Base-by-base conservation (phyloP, 1,140 invertebrate genomes). In the Metaphire vulgaris region DNA sequence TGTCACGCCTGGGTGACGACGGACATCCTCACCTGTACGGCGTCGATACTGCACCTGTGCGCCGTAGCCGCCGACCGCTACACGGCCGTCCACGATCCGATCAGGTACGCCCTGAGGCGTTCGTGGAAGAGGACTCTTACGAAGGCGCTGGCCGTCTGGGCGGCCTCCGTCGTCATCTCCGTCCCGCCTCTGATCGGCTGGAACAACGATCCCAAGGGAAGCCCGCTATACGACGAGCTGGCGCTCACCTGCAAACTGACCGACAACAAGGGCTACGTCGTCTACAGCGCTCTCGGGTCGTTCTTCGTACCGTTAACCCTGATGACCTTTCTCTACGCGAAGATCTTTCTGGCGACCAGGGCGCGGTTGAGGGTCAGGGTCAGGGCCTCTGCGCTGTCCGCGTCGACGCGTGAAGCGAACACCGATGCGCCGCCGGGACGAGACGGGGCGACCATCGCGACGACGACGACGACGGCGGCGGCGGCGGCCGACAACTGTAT, bases 131-230 rank as follows among this genome's bases (percentile, higher is more conserved):
- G 95, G 33, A 96, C 97, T 0, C 87, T 98, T 2, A 87, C 92
- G 2, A 94, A 96, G 85, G 97, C 98, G 77, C 91, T 90, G 1
- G 90, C 93, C 14, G 96, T 98, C 0, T 99, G 97, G 97, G 83
- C 94, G 0, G 88, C 96, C 2, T 96, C 93, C 0, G 90, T 92
- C 1, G 86, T 96, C 26, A 98, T 99, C 79, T 97, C 95, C 80
- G 96, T 97, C 34, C 97, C 97, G 1, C 96, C 97, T 0, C 87
- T 99, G 56, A 90, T 96, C 21, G 96, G 96, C 15, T 99, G 97
- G 97, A 56, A 56, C 41, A 56, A 56, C 41, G 41, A 21, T 56
- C 21, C 41, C 41, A 21, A 6, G 6, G 41, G 41, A 6, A 21
- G 21, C 21, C n/a, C 76, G n/a, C 79, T 82, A 41, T 77, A 79